Conservation (phyloP, 2,888 invertebrate genomes). For the Erebia aethiops region DNA sequence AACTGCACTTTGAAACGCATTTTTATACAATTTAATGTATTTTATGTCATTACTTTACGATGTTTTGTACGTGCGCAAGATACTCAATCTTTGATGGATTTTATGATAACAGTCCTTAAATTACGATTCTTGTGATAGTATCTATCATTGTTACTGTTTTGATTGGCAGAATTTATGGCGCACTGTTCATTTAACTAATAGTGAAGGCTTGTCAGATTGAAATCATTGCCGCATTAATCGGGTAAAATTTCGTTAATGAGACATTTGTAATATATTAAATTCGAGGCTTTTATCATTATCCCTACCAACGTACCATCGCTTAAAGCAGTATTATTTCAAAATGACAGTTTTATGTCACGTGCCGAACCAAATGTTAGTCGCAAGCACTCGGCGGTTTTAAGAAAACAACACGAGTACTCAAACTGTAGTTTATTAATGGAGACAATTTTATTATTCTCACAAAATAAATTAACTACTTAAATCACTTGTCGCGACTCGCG, state of each 20-base stretch:
- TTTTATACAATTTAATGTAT: constrained; percentile 15
- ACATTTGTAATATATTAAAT: neutral
- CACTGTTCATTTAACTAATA: neutral
- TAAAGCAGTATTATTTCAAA: no score
- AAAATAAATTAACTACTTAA: no score
- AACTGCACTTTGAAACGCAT: constrained; percentile 24
- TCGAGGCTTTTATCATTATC: neutral
- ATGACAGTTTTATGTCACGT: no score
- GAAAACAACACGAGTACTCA: no score
- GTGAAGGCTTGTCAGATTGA: neutral
- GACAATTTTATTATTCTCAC: no score
- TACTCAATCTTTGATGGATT: constrained; percentile 15
- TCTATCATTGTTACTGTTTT: neutral
- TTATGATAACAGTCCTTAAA: constrained; percentile 15
- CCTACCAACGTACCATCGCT: neutral
- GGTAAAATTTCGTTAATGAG: neutral
- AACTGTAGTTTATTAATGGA: no score
- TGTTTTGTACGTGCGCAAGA: neutral
- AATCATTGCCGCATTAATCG: neutral
- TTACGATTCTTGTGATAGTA: neutral
- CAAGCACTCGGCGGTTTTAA: no score
- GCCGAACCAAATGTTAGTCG: no score
- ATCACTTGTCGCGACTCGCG: no score
- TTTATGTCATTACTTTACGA: constrained; percentile 17
- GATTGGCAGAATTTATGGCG: neutral